Base-by-base conservation (phyloP, 2,797 vertebrate genomes). In the Rhinella marina region DNA sequence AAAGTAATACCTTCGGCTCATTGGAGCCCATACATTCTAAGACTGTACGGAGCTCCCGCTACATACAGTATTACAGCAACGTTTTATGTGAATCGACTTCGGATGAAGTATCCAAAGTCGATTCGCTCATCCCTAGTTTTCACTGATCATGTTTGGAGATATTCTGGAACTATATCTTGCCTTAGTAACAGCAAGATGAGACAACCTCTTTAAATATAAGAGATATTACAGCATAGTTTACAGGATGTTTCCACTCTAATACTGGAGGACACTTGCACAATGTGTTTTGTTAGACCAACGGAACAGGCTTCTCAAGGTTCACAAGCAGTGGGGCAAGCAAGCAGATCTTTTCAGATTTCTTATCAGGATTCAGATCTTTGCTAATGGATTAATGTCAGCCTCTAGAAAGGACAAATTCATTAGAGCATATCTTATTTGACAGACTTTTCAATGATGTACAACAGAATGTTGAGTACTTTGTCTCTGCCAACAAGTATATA, bases 281-380 rank as follows among this genome's bases (percentile, higher is more conserved):
- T 61, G 56, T 70, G 21, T 85, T 56, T 54, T n/a, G 10, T 17
- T 25, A 54, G 48, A 50, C 48, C 75, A 85, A 78, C 5, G 21
- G 21, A 41, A 54, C 12, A 52, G 78, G 64, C 50, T 29, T 86
- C 62, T 61, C 50, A 61, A 48, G 68, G 64, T 86, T 81, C 52
- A 72, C 27, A 81, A 7, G 77, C 64, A 86, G 77, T 25, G 14
- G 57, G 72, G 76, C 77, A 72, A 86, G 78, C 64, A 41, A 70
- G 23, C 14, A n/a, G 52, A 70, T n/a, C 21, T 19, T 25, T 17
- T 81, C 21, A 80, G 78, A 81, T 81, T 81, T 70, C 32, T 81
- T 81, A 86, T 86, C 85, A 81, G 23, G 1, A 1, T 27, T 41
- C 16, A 62, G 11, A 79, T 64, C 41, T 86, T 27, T 11, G 57